A percentile compares a stretch with the other conserved stretches of the same genome.
Conservation (phyloP, 2,797 vertebrate species). For the Heterohyrax brucei region DNA sequence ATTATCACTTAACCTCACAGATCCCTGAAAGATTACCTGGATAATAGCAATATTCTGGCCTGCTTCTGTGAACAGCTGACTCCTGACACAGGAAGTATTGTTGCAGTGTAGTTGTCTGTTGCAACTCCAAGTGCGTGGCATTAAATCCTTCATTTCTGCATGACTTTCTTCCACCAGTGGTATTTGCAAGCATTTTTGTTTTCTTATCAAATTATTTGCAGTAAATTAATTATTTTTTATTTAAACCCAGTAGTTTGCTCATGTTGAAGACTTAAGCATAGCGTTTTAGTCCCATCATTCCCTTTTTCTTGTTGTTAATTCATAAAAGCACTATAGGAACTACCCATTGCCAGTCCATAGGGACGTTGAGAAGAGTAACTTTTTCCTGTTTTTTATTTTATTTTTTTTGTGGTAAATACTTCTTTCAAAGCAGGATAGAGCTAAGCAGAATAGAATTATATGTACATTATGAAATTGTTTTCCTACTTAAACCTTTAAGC, state of each 20-base stretch:
- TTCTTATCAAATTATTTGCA: neutral
- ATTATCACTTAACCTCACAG: neutral
- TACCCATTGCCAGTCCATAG: neutral
- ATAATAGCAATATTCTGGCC: neutral
- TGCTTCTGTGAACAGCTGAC: neutral
- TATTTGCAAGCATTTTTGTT: slow-evolving; percentile 1
- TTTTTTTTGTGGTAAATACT: neutral
- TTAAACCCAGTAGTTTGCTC: slow-evolving; percentile 32
- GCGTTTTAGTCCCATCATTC: neutral
- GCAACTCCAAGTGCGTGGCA: neutral
- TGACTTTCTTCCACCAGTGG: neutral
- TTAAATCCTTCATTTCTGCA: neutral
- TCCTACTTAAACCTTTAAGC: too few relatives aligned
- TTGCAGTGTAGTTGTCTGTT: neutral
- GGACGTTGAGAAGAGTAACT: neutral
- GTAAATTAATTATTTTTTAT: slow-evolving; percentile 54
- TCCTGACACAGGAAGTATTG: neutral
- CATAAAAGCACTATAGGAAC: neutral
- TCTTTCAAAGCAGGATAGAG: slow-evolving; percentile 42
- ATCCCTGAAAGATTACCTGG: neutral
- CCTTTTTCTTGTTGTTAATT: slow-evolving; percentile 34
- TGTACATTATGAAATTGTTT: too few relatives aligned
- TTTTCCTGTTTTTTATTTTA: neutral
- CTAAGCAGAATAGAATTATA: neutral
- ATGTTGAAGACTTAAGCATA: neutral